Evolutionary conservation across 2,797 vertebrate genomes (phyloP).

Genomic region (Valencia hispanica): DNA sequence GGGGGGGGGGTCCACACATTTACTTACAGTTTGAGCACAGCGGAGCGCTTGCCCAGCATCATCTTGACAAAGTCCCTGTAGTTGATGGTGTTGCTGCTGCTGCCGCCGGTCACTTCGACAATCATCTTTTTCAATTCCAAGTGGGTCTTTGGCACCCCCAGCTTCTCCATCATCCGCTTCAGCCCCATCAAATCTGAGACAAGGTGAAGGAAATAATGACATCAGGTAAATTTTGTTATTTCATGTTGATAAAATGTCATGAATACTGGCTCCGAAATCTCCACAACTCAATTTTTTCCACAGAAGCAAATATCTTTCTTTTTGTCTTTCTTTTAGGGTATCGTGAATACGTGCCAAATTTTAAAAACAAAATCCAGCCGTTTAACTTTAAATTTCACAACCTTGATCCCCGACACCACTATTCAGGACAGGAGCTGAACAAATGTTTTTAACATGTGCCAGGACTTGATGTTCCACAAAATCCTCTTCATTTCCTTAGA

Average conservation of each 20-base stretch:
- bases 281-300: neutral
- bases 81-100: constrained; percentile 92
- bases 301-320: neutral
- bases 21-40: constrained; percentile 96
- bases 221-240: neutral
- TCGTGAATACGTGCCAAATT: too few relatives aligned
- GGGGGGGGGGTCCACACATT: neutral
- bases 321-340: neutral
- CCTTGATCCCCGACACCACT: too few relatives aligned
- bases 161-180: constrained; percentile 98
- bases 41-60: constrained; percentile 97
- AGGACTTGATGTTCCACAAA: too few relatives aligned
- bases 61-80: constrained; percentile 97
- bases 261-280: neutral
- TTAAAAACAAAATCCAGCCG: too few relatives aligned
- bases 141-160: constrained; percentile 97
- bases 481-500: too few relatives aligned
- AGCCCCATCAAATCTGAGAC: constrained; percentile 93
- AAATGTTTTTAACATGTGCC: too few relatives aligned
- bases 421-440: too few relatives aligned
- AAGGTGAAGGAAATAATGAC: neutral
- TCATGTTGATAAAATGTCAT: neutral
- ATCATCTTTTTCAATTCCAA: constrained; percentile 98
- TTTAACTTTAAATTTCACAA: neutral
- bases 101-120: constrained; percentile 90